These are phyloP conservation scores for Phodopus roborovskii DNA, from an alignment of 2,113 vertebrate genomes.

Conservation along the genomic window DNA sequence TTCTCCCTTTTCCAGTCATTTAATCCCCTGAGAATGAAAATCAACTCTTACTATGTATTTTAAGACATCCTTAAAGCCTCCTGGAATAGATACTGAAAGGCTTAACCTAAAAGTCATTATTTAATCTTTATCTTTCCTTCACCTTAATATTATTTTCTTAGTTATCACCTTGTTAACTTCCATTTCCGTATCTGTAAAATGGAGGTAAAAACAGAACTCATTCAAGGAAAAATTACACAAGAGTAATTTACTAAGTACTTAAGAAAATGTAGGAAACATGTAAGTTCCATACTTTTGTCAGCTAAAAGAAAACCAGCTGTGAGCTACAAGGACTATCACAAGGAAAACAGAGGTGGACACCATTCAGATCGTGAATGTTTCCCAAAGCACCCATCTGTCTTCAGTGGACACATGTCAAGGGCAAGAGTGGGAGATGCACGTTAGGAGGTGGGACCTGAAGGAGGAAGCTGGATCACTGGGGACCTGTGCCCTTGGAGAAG, in stretches of 20 bases:
- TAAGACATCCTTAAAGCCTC: background rate
- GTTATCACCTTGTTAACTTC: background rate
- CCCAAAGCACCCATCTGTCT: background rate
- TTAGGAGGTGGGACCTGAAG: rapidly evolving
- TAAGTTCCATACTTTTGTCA: background rate
- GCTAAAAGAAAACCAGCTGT: background rate
- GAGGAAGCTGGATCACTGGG: background rate
- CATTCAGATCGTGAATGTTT: too few relatives aligned
- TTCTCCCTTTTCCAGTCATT: background rate
- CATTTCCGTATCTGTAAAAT: background rate
- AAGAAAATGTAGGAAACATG: background rate
- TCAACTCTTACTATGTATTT: background rate
- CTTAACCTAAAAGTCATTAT: background rate
- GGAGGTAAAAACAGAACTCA: background rate
- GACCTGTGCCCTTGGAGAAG: too few relatives aligned
- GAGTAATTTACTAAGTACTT: background rate
- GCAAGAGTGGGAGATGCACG: background rate
- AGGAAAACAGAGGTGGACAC: background rate
- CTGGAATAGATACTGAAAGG: background rate
- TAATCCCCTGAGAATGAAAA: conserved; percentile 18
- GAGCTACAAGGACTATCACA: background rate
- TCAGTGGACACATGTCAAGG: background rate
- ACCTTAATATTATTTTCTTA: background rate
- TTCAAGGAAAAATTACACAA: background rate
- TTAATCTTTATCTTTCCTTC: background rate